Evolutionary conservation across 1,140 invertebrate genomes (phyloP), one percentile per base, ranked within the genome.

Genomic region (Xylocopa sonorina): DNA sequence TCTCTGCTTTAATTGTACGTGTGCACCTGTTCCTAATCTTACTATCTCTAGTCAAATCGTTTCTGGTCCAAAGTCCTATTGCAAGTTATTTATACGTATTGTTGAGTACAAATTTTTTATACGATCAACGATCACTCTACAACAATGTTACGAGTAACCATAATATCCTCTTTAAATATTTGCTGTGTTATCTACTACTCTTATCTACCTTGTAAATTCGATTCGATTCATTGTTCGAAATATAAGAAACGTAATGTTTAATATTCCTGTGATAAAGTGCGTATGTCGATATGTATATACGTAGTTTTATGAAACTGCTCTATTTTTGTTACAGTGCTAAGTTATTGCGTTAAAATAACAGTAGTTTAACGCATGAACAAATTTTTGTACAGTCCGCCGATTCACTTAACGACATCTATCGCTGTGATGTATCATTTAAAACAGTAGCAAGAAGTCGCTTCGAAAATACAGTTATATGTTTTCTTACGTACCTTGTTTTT

Each of bases 361-460:
- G 53, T n/a, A 55, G 21, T 24, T 66, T 16, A 24, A 66, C 14
- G 0, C 0, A 41, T 53, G 18, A 16, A 38, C 1, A 43, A 58
- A 43, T 38, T 48, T 74, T 74, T 74, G 62, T 76, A 68, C 24
- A 34, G 5, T 27, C 46, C 38, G 50, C 34, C 63, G 10, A 38
- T 76, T 43, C 29, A 16, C 32, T 58, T 57, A 21, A 48, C 6
- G 16, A 50, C n/a, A 38, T 27, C n/a, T 51, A 43, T 4, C 2
- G 12, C 12, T 55, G 38, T n/a, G 9, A 71, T 3, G 21, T 27
- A 32, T 24, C 10, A 38, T n/a, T n/a, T 34, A 62, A 10, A 0
- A 1, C 14, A 55, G 16, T 27, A 50, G n/a, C 50, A 62, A 50
- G 14, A 34, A 73, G 21, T 34, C 10, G 6, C 24, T 58, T 0